phyloP scores from a whole-genome alignment of 2,113 vertebrate species.

The Petromus typicus region DNA sequence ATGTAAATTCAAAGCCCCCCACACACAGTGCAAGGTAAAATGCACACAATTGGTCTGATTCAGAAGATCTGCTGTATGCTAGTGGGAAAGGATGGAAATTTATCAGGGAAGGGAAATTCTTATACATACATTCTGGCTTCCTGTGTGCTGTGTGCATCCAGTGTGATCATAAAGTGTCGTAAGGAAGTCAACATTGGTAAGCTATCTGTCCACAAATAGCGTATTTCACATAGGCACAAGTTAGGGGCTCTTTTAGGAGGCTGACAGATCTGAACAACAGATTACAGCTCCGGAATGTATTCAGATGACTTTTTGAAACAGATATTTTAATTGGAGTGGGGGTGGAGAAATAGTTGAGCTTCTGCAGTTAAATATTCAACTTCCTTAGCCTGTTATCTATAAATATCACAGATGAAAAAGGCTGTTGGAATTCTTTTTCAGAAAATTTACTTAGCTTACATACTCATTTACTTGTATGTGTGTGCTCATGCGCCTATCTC shows the following conservation, averaged over 20 bases:
- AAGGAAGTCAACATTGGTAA: background rate
- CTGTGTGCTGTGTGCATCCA: background rate
- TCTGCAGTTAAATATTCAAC: conserved; percentile 76
- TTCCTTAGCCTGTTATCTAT: conserved; percentile 73
- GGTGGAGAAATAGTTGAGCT: conserved; percentile 75
- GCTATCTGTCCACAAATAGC: conserved; percentile 36
- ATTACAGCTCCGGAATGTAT: conserved; percentile 68
- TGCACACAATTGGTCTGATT: background rate
- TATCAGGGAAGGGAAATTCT: conserved; percentile 50
- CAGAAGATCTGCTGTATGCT: background rate
- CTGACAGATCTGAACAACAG: conserved; percentile 65
- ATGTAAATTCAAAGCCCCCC: background rate
- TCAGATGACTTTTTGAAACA: conserved; percentile 75
- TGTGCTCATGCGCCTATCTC: background rate
- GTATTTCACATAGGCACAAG: background rate
- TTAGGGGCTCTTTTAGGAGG: conserved; percentile 32
- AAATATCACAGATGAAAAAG: conserved; percentile 76
- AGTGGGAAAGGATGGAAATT: background rate
- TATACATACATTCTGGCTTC: background rate
- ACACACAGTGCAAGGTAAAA: conserved; percentile 2
- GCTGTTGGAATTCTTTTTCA: conserved; percentile 46
- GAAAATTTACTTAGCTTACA: conserved; percentile 2
- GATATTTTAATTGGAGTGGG: conserved; percentile 78
- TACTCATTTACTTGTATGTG: background rate
- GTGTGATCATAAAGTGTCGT: conserved; percentile 27